These are phyloP conservation scores for Montipora efflorescens DNA, from an alignment of 64 coral and sea anemone genomes.

Conservation along the genomic window DNA sequence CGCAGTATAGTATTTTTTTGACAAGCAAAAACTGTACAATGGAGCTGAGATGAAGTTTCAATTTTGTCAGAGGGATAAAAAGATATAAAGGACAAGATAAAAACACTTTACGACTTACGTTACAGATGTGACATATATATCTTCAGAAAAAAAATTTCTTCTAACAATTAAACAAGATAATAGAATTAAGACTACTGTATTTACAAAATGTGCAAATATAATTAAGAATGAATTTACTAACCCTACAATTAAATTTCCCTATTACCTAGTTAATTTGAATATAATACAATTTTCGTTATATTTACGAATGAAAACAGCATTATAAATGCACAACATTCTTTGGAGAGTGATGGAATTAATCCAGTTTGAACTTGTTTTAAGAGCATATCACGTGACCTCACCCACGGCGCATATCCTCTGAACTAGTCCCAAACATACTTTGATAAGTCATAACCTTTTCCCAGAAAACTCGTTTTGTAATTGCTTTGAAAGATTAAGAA, in stretches of 20 bases:
- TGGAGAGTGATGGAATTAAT: neutral
- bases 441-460: too few species aligned
- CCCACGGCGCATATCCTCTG: too few species aligned
- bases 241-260: conserved; percentile 17
- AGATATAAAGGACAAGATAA: neutral
- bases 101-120: neutral
- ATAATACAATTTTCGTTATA: conserved; percentile 30
- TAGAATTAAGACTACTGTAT: too few species aligned
- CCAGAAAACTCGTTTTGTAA: too few species aligned
- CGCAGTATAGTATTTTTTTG: neutral
- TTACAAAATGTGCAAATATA: too few species aligned
- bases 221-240: too few species aligned
- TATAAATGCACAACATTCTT: neutral
- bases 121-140: too few species aligned
- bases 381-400: too few species aligned
- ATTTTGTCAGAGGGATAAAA: neutral
- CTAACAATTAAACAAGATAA: too few species aligned
- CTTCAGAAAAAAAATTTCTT: too few species aligned
- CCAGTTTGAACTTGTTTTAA: neutral
- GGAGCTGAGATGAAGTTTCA: neutral
- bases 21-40: neutral
- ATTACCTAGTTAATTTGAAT: neutral
- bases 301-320: neutral
- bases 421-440: too few species aligned
- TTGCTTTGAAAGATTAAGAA: too few species aligned